Percentiles rank a stretch among this genome's conserved stretches.
These are phyloP conservation scores for Anoplophora glabripennis DNA, from an alignment of 1,140 invertebrate genomes.

Conservation along the genomic window DNA sequence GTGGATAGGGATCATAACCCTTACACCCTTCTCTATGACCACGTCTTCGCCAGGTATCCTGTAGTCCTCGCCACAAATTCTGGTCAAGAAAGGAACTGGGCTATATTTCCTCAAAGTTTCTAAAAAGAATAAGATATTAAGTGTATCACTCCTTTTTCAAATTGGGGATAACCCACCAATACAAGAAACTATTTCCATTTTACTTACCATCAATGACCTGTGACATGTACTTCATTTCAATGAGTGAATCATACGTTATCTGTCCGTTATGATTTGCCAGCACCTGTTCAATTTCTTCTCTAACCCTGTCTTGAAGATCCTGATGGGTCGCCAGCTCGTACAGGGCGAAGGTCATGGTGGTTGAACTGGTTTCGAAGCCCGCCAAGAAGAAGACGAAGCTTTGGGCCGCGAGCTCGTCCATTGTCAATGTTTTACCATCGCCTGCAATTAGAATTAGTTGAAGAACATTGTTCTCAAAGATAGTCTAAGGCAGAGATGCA, in stretches of 20 bases:
- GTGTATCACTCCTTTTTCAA: not conserved
- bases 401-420: constrained; percentile 50
- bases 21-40: constrained; percentile 45
- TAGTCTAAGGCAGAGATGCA: no score
- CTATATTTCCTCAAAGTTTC: constrained; percentile 54
- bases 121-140: constrained; percentile 17
- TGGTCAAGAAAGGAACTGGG: constrained; percentile 37
- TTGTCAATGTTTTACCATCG: constrained; percentile 28
- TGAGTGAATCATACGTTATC: constrained; percentile 52
- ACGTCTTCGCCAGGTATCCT: constrained; percentile 36
- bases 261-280: constrained; percentile 46
- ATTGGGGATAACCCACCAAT: no score
- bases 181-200: not conserved
- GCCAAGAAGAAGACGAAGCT: constrained; percentile 56
- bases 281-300: constrained; percentile 54
- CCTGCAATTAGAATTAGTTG: constrained; percentile 51
- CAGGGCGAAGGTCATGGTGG: constrained; percentile 52
- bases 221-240: constrained; percentile 46
- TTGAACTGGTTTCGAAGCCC: constrained; percentile 62
- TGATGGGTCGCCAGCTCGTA: constrained; percentile 56
- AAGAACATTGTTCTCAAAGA: constrained; percentile 53
- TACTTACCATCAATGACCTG: constrained; percentile 46
- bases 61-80: constrained; percentile 39
- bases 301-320: constrained; percentile 53
- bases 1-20: constrained; percentile 42